Evolutionary conservation across 1,140 invertebrate species (phyloP), one percentile per base, ranked within the genome.

Genomic region (Procambarus clarkii): DNA sequence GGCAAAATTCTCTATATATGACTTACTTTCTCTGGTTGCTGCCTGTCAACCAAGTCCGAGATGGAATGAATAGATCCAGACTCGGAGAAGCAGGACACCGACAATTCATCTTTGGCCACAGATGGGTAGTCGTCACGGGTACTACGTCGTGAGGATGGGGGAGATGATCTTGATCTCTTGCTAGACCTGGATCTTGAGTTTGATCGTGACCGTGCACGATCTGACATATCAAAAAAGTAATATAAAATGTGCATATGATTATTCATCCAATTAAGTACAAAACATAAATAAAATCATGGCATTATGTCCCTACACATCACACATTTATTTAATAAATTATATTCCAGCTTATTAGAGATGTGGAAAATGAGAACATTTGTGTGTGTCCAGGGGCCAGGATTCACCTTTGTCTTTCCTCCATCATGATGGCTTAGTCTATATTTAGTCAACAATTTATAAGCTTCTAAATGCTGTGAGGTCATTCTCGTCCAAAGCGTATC

Each of bases 141-240:
- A 46, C 95, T 96, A 81, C 96, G 95, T 76, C 96, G 95, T 0
- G 96, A 97, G 76, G 95, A 95, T 2, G 96, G 96, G 0, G 96
- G 96, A 45, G 96, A 96, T 93, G 96, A 96, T 94, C 96, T 94
- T 93, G 96, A 96, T 50, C 96, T 94, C 93, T 96, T 96, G 91
- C 95, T 95, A 2, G 95, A 94, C 13, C 95, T 93, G 4, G 95
- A 95, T 84, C 95, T 94, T 0, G 95, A 95, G 93, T 94, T 74
- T 74, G 69, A 74, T 21, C 69, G 21, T 8, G 69, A 74, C 69
- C 79, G 48, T 81, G 79, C 79, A 54, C 79, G 79, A 34, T 81
- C 79, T 81, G 79, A n/a, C 48, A 58, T 34, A 15, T n/a, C 78
- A 79, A 18, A 9, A 50, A 24, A 34, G 24, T 15, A 81, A 81